phyloP scores from a whole-genome alignment of 2,888 invertebrate species.

The Caenorhabditis parvicauda region DNA sequence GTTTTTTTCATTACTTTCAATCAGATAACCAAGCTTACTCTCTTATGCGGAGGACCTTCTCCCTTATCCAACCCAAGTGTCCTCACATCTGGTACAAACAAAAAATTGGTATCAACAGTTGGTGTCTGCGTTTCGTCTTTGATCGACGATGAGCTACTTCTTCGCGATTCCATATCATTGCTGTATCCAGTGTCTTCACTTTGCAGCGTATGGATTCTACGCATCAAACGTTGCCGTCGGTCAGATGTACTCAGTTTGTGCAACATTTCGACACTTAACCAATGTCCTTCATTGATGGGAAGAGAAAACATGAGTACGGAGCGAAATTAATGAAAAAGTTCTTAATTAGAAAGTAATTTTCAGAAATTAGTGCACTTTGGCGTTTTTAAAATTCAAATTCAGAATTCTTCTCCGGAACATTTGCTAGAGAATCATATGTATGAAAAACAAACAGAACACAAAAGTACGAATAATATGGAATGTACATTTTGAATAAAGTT shows the following conservation, averaged over 20 bases:
- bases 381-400: no score
- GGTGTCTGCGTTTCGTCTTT: conserved; percentile 17
- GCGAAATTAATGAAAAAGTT: no score
- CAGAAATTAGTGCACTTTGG: no score
- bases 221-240: conserved; percentile 45
- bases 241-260: conserved; percentile 36
- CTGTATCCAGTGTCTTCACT: conserved; percentile 39
- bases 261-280: conserved; percentile 8
- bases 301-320: no score
- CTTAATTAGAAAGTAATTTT: no score
- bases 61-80: conserved; percentile 32
- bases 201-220: conserved; percentile 43
- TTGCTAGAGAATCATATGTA: no score
- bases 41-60: conserved; percentile 47
- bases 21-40: conserved; percentile 35
- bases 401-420: no score
- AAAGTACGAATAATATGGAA: no score
- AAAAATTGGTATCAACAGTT: conserved; percentile 32
- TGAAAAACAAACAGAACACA: no score
- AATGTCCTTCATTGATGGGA: no score
- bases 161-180: conserved; percentile 23
- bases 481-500: no score
- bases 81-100: conserved; percentile 41
- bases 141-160: conserved; percentile 24
- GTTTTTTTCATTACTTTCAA: no score